Conservation (phyloP, 1,140 invertebrate genomes). For the Scaptomyza hsui region DNA sequence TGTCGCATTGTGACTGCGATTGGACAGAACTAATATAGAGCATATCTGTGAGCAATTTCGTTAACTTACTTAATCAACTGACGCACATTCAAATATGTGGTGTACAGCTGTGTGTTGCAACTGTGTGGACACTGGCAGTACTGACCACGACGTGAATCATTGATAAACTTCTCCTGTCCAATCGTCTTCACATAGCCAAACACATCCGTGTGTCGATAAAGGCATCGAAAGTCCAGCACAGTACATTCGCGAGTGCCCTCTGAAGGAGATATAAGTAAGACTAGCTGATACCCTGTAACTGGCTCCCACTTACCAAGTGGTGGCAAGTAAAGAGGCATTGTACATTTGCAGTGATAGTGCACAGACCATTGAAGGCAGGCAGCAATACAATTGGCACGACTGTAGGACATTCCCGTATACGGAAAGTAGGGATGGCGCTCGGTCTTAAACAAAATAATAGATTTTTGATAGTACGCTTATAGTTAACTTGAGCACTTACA, state of each 20-base stretch:
- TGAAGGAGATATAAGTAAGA: not conserved
- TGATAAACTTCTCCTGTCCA: slow-evolving; percentile 60
- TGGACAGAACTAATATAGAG: not conserved
- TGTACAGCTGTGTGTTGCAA: slow-evolving; percentile 48
- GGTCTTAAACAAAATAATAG: slow-evolving; percentile 19
- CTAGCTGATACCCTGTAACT: too few species aligned
- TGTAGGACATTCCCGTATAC: slow-evolving; percentile 42
- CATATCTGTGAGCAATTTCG: not conserved
- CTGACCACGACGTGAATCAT: slow-evolving; percentile 55
- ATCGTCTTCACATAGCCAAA: slow-evolving; percentile 61
- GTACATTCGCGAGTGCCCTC: slow-evolving; percentile 53
- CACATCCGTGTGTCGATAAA: slow-evolving; percentile 54
- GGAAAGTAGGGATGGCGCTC: slow-evolving; percentile 47
- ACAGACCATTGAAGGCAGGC: slow-evolving; percentile 58
- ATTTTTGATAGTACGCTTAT: not conserved
- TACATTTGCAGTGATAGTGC: slow-evolving; percentile 55
- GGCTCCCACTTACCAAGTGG: slow-evolving; percentile 27
- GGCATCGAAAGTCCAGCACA: slow-evolving; percentile 53
- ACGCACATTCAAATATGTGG: slow-evolving; percentile 57
- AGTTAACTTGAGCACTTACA: slow-evolving; percentile 24
- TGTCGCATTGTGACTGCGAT: slow-evolving; percentile 17
- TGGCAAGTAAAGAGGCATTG: slow-evolving; percentile 49
- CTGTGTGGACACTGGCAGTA: slow-evolving; percentile 59
- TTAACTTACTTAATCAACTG: slow-evolving; percentile 46
- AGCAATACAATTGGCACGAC: slow-evolving; percentile 53